phyloP scores from a whole-genome alignment of 2,113 vertebrate species.

The Patagioenas fasciata region DNA sequence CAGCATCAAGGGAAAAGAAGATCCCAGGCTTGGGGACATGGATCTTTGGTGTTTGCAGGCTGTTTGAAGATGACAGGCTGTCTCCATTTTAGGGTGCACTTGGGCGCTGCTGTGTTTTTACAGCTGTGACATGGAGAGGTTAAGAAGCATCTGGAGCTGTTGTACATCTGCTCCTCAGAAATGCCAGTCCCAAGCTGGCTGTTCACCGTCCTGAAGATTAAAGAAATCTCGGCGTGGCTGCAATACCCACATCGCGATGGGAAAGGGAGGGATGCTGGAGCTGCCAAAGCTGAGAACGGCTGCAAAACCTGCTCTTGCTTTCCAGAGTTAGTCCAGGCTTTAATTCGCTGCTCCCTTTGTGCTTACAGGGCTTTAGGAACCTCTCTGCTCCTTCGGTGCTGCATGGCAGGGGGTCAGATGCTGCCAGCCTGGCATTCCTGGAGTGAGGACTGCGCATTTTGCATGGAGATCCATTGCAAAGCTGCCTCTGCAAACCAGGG shows the following conservation, averaged over 20 bases:
- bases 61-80: not conserved
- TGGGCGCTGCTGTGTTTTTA: not conserved
- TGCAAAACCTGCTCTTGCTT: not conserved
- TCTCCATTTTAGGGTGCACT: not conserved
- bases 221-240: not conserved
- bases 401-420: not conserved
- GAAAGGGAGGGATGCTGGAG: not conserved
- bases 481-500: not conserved
- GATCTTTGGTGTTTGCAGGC: not conserved
- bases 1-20: not conserved
- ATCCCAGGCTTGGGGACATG: not conserved
- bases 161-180: not conserved
- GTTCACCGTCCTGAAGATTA: not conserved
- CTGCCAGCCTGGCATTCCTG: not conserved
- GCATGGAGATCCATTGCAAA: not conserved
- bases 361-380: accelerated
- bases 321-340: not conserved
- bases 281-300: not conserved
- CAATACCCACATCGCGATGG: not conserved
- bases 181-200: not conserved
- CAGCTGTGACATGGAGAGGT: not conserved
- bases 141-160: not conserved
- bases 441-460: not conserved
- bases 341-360: not conserved
- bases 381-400: accelerated